Base-by-base conservation (phyloP, 1,140 invertebrate genomes). In the Drosophila mojavensis region DNA sequence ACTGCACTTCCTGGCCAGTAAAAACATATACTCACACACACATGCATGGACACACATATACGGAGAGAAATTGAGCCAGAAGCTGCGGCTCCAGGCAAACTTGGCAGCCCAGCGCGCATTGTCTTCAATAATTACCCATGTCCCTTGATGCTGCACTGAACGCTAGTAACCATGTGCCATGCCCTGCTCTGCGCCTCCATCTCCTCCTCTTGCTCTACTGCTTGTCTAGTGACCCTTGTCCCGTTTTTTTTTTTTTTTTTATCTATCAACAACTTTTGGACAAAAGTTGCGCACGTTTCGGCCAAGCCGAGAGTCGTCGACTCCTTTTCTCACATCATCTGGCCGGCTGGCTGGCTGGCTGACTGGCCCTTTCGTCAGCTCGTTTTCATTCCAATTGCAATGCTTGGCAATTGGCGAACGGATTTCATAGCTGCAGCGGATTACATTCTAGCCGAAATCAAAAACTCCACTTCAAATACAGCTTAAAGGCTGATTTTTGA, bases 81-180 rank as follows among this genome's bases (percentile, higher is more conserved):
- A 54, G 28, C 30, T 36, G 15, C 15, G 24, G 73, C 15, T 24
- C 56, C 20, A 28, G 71, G 45, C 75, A 67, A 77, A 73, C 75
- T 75, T 73, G 70, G 56, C 48, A 69, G 65, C 64, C 33, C 60
- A 48, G 43, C 72, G 63, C 73, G 77, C 68, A 83, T 84, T 83
- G 81, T 83, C 81, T 84, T 84, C 81, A 79, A 84, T 84, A 84
- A 84, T 84, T 84, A 84, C 81, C 81, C 81, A 84, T 84, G 77
- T 84, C 81, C 73, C 81, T 50, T 66, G 68, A 67, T 69, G 66
- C 66, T 50, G 45, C n/a, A 51, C 26, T 26, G 26, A 39, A 28
- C 43, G 20, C 28, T 63, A 62, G 75, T 65, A 43, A 55, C 60
- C 56, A 66, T 63, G 55, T 68, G 48, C 70, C 55, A 54, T 59